phyloP scores from a whole-genome alignment of 2,888 invertebrate genomes.

The Drosophila neoperkinsi region DNA sequence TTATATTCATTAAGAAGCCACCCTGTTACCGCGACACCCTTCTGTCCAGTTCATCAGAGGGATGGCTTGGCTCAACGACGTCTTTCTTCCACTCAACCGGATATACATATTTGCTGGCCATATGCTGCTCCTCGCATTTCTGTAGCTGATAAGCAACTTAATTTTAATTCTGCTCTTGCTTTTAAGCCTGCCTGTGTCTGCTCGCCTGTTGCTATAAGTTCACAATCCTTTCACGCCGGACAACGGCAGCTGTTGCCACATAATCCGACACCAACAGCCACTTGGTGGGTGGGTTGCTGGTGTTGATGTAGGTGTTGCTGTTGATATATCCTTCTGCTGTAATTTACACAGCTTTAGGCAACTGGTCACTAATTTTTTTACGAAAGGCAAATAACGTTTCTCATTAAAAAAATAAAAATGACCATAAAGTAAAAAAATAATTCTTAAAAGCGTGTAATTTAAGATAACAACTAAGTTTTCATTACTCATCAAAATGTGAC shows the following conservation, averaged over 20 bases:
- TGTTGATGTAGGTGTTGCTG: neutral
- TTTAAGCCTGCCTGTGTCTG: conserved; percentile 38
- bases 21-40: conserved; percentile 1
- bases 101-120: conserved; percentile 7
- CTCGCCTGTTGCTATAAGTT: conserved; percentile 36
- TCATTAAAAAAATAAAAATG: conserved; percentile 9
- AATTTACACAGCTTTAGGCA: conserved; percentile 27
- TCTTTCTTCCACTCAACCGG: conserved; percentile 5
- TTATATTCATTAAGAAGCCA: conserved; percentile 6
- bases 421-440: neutral
- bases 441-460: neutral
- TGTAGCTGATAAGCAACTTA: conserved; percentile 35
- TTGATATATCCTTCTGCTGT: neutral
- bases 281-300: neutral
- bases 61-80: conserved; percentile 3
- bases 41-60: conserved; percentile 7
- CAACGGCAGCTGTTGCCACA: conserved; percentile 66
- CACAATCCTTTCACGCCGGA: conserved; percentile 60
- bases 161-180: conserved; percentile 45
- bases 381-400: conserved; percentile 35
- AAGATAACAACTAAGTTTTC: conserved; percentile 7
- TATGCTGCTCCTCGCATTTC: conserved; percentile 19
- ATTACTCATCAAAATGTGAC: conserved; percentile 13
- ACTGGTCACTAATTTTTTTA: conserved; percentile 54
- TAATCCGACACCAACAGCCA: conserved; percentile 41